phyloP scores from a whole-genome alignment of 92 coral and sea anemone species.

The Virgularia gustaviana region DNA sequence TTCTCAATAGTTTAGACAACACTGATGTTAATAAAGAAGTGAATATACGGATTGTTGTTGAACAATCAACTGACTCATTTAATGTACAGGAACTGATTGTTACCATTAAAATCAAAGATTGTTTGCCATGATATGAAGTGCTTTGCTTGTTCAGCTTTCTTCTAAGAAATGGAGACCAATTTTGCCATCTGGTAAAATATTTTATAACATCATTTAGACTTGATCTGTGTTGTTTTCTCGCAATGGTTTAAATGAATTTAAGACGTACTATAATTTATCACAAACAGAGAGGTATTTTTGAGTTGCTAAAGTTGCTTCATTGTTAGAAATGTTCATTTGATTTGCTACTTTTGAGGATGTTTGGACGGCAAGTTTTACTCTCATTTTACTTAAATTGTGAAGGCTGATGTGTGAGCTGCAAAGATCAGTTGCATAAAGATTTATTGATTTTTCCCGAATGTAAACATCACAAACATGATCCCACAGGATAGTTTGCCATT shows the following conservation, averaged over 20 bases:
- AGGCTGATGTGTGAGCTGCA: constrained; percentile 33
- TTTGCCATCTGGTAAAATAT: too few relatives aligned
- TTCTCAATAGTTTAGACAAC: too few relatives aligned
- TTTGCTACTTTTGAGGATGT: constrained; percentile 40
- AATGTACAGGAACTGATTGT: too few relatives aligned
- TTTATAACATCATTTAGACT: too few relatives aligned
- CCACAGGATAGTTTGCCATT: constrained; percentile 28
- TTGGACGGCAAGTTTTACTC: constrained; percentile 40
- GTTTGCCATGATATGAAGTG: too few relatives aligned
- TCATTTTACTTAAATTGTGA: constrained; percentile 33
- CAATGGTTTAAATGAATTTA: constrained; percentile 40
- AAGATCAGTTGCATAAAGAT: constrained; percentile 33
- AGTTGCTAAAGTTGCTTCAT: constrained; percentile 38
- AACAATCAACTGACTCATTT: too few relatives aligned
- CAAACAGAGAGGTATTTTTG: constrained; percentile 28
- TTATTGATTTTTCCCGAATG: constrained; percentile 15
- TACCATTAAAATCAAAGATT: too few relatives aligned
- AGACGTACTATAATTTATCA: constrained; percentile 44
- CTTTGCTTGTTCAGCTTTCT: too few relatives aligned
- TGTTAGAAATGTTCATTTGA: constrained; percentile 40
- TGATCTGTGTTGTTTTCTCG: too few relatives aligned
- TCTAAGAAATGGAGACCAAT: too few relatives aligned
- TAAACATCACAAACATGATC: constrained; percentile 29
- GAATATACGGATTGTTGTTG: too few relatives aligned
- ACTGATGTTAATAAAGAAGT: too few relatives aligned